These are phyloP conservation scores for Synanthedon vespiformis DNA, from an alignment of 2,888 invertebrate species.

Conservation along the genomic window DNA sequence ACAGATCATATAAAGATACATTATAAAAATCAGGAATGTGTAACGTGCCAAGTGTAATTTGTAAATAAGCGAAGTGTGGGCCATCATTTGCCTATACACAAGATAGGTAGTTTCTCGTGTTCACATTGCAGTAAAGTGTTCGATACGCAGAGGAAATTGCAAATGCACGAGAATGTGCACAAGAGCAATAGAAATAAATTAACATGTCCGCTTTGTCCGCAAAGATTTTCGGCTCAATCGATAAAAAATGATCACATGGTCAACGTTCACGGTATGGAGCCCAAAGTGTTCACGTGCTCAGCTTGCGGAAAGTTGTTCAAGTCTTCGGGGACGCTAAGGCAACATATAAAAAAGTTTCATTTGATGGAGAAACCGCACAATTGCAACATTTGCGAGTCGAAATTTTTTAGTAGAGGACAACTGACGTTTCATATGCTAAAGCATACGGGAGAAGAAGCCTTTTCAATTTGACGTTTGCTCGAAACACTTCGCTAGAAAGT, in stretches of 20 bases:
- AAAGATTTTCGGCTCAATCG: not conserved
- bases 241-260: not conserved
- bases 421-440: conserved; percentile 30
- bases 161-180: conserved; percentile 35
- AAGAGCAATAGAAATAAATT: not conserved
- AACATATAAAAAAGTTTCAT: not conserved
- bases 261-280: not conserved
- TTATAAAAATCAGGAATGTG: conserved; percentile 18
- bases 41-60: conserved; percentile 29
- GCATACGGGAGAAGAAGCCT: conserved; percentile 27
- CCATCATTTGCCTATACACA: conserved; percentile 16
- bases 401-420: conserved; percentile 21
- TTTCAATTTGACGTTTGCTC: conserved; percentile 27
- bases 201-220: not conserved
- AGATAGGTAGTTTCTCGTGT: conserved; percentile 17
- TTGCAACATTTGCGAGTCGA: not conserved
- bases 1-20: conserved; percentile 16
- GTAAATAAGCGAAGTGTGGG: conserved; percentile 15
- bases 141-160: conserved; percentile 24
- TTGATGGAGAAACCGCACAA: conserved; percentile 1
- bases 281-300: not conserved
- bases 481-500: conserved; percentile 11
- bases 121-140: conserved; percentile 34
- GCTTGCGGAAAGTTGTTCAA: conserved; percentile 1
- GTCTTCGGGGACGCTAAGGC: not conserved